A percentile compares a stretch with the other conserved stretches of the same genome.
These are phyloP conservation scores for Erinaceus europaeus DNA, from an alignment of 2,113 vertebrate genomes.

Conservation along the genomic window DNA sequence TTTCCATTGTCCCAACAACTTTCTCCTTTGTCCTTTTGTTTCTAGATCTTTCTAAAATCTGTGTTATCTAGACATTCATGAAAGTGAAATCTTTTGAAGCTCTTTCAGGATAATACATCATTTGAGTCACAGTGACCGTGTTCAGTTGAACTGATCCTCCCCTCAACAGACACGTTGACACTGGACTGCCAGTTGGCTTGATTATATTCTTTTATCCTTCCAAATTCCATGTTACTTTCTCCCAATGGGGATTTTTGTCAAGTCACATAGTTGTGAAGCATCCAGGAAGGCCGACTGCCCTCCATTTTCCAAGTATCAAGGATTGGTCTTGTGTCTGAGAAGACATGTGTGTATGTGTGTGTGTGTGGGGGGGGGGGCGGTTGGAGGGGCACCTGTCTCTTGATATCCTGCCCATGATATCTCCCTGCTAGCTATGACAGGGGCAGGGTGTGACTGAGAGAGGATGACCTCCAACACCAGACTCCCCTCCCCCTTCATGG, in stretches of 20 bases:
- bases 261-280: slow-evolving; percentile 4
- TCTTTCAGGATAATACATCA: slow-evolving; percentile 29
- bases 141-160: background rate
- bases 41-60: slow-evolving; percentile 3
- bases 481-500: background rate
- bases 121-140: slow-evolving; percentile 32
- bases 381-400: background rate
- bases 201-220: slow-evolving; percentile 33
- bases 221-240: slow-evolving; percentile 46
- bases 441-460: background rate
- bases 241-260: slow-evolving; percentile 37
- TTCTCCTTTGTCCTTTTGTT: slow-evolving; percentile 35
- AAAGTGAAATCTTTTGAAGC: slow-evolving; percentile 40
- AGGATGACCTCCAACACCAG: background rate
- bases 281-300: background rate
- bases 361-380: too few relatives aligned
- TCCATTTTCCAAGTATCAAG: background rate
- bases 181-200: slow-evolving; percentile 44
- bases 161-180: background rate
- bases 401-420: too few relatives aligned
- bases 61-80: slow-evolving; percentile 40
- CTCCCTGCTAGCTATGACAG: too few relatives aligned
- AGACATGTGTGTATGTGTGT: too few relatives aligned
- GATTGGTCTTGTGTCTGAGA: too few relatives aligned
- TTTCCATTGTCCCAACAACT: slow-evolving; percentile 33